Percentiles rank a stretch among this genome's conserved stretches.
Evolutionary conservation across 2,888 invertebrate genomes (phyloP).

Genomic region (Apamea anceps): DNA sequence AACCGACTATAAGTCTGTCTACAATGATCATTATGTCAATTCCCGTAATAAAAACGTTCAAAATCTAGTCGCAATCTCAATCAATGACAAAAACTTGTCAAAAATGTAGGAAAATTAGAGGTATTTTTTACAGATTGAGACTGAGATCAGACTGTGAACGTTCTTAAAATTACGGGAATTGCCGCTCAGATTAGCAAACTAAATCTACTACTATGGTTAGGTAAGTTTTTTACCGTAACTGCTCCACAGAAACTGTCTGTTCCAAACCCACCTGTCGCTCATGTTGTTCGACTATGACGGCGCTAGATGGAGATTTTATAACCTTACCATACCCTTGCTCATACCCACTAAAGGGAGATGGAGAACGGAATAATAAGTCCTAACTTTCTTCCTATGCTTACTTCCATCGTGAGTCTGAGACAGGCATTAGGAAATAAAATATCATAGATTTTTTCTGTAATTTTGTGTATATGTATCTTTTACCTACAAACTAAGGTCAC

Average conservation of each 20-base stretch:
- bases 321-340: background rate
- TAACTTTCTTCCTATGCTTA: background rate
- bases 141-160: too few relatives aligned
- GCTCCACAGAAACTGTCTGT: background rate
- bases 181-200: background rate
- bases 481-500: too few relatives aligned
- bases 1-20: background rate
- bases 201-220: background rate
- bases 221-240: background rate
- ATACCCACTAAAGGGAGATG: background rate
- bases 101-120: too few relatives aligned
- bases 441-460: background rate
- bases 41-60: too few relatives aligned
- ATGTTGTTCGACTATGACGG: background rate
- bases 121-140: too few relatives aligned
- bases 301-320: background rate
- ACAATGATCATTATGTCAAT: background rate
- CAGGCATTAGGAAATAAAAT: background rate
- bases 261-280: background rate
- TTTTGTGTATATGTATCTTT: too few relatives aligned
- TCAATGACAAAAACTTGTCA: too few relatives aligned
- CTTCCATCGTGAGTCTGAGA: background rate
- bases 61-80: too few relatives aligned
- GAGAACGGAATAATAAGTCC: background rate
- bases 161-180: too few relatives aligned